These are phyloP conservation scores for Coptotermes formosanus DNA, from an alignment of 1,140 invertebrate genomes.

Conservation along the genomic window DNA sequence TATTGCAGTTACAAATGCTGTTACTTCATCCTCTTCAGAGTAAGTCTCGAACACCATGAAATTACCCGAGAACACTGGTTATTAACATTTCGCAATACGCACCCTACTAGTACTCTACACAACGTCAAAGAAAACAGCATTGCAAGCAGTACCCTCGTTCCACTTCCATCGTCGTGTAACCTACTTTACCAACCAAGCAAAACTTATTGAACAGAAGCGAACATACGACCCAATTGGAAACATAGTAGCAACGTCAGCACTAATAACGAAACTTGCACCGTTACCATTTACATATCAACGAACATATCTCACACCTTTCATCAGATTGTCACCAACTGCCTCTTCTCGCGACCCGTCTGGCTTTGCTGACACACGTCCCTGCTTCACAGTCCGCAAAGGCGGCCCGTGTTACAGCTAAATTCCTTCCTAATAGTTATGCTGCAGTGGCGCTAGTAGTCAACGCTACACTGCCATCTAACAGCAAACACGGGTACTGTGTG, in stretches of 20 bases:
- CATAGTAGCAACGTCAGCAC: background rate
- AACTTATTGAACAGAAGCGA: background rate
- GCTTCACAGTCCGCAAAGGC: background rate
- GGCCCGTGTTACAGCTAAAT: background rate
- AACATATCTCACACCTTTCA: background rate
- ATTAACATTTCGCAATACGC: background rate
- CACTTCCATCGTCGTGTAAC: background rate
- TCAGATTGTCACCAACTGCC: background rate
- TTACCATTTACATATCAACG: background rate
- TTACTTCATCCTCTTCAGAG: too few relatives aligned
- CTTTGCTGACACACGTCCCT: background rate
- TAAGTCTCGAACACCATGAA: too few relatives aligned
- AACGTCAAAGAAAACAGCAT: background rate
- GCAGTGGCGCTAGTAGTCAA: background rate
- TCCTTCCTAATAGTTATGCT: background rate
- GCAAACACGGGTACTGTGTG: background rate
- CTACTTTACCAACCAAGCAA: background rate
- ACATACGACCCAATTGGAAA: background rate
- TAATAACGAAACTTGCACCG: background rate
- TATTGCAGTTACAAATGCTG: too few relatives aligned
- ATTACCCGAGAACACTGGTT: too few relatives aligned
- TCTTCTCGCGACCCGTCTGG: background rate
- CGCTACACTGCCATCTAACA: background rate
- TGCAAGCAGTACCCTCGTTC: background rate
- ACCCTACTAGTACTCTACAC: background rate